A percentile compares a stretch with the other conserved stretches of the same genome.
phyloP scores from a whole-genome alignment of 2,113 vertebrate species.

The Pygoscelis antarcticus region DNA sequence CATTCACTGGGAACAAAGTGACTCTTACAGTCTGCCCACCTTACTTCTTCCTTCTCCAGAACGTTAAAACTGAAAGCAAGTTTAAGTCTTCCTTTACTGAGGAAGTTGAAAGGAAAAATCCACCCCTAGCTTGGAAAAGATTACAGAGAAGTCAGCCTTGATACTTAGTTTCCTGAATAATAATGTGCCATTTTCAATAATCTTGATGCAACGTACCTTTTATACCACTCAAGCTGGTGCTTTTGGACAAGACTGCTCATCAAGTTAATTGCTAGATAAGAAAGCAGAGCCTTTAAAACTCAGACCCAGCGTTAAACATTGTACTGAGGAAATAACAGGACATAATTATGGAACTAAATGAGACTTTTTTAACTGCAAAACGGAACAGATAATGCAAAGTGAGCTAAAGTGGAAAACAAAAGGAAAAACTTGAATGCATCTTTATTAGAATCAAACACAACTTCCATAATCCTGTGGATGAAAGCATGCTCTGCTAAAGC shows the following conservation, averaged over 20 bases:
- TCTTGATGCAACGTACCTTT: background rate
- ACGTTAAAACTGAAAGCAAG: background rate
- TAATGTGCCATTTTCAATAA: fast-evolving
- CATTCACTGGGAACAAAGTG: background rate
- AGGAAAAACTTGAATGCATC: background rate
- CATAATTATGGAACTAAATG: background rate
- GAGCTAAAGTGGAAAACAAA: background rate
- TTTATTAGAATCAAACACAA: background rate
- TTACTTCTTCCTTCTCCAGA: background rate
- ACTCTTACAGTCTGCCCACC: background rate
- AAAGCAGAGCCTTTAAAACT: background rate
- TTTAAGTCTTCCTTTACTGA: background rate
- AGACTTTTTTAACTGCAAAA: background rate
- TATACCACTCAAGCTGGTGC: background rate
- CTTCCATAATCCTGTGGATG: background rate
- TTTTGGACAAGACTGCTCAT: background rate
- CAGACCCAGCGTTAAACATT: background rate
- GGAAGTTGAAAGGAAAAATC: background rate
- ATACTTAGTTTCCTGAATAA: background rate
- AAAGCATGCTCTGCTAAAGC: background rate
- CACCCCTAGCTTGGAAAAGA: background rate
- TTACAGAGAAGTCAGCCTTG: background rate
- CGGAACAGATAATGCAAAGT: background rate
- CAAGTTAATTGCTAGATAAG: background rate
- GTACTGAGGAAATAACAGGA: background rate